Evolutionary conservation across 2,888 invertebrate genomes (phyloP).

Genomic region (Actias luna): DNA sequence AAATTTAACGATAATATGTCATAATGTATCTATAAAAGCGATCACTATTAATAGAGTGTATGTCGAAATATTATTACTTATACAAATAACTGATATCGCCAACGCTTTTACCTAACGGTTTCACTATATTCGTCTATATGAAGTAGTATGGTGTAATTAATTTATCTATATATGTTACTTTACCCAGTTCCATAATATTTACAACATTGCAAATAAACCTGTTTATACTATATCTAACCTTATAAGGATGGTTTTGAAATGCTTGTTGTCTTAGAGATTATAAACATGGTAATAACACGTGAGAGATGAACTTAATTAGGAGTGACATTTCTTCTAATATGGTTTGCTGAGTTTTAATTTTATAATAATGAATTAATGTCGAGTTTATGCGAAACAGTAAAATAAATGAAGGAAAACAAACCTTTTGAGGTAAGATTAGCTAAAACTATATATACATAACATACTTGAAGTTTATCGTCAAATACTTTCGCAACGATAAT

Average conservation of each 20-base stretch:
- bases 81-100: slow-evolving; percentile 2
- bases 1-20: neutral
- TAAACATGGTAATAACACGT: neutral
- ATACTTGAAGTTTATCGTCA: no score
- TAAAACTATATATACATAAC: no score
- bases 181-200: slow-evolving; percentile 6
- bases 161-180: neutral
- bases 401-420: no score
- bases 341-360: neutral
- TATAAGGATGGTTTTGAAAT: neutral
- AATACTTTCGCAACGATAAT: no score
- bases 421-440: no score
- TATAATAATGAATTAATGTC: no score
- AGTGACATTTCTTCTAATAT: neutral
- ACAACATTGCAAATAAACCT: slow-evolving; percentile 6
- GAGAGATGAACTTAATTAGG: neutral
- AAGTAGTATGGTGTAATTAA: slow-evolving; percentile 1
- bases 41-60: neutral
- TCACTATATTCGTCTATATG: neutral
- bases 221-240: neutral
- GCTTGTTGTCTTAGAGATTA: neutral
- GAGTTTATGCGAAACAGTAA: no score
- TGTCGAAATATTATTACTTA: neutral
- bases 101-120: slow-evolving; percentile 10
- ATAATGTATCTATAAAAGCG: neutral